Evolutionary conservation across 2,888 invertebrate species (phyloP), one percentile per base, ranked within the genome.

Genomic region (Rotaria sp.): DNA sequence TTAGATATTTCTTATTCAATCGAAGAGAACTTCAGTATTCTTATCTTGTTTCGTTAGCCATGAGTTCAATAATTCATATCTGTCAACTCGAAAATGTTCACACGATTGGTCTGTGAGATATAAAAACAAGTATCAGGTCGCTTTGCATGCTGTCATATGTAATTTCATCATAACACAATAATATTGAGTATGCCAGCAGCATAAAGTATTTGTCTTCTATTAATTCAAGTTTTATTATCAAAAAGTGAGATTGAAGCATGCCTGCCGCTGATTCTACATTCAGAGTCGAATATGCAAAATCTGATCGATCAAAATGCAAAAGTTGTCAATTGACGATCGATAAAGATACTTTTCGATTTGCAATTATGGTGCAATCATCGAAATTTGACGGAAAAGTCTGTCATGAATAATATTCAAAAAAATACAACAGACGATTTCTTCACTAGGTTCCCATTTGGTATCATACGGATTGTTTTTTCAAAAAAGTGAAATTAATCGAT

Each of bases 381-480:
- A 67, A 67, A 38, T 67, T 67, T 35, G 67, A 21, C 30, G 67
- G 67, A 35, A 67, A 35, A 67, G 67, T 67, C 35, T 67, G 67
- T 67, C 21, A 21, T 18, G 21, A 35, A 67, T 55, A 55, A 26
- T 8, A 26, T 55, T 55, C 8, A 21, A 35, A 67, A 35, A 35
- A 24, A 24, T 52, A 52, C 21, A 24, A 52, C 4, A 48, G 13
- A 7, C 2, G 38, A 67, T 18, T 11, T 75, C 85, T 21, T 85
- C 85, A 85, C 45, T 74, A 91, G 91, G 89, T 91, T 88, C 93
- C 96, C 0, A 94, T 94, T 89, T 97, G 97, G 97, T 95, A 94
- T 90, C 97, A 97, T 92, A 93, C 93, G 87, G 92, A 92, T 1
- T 97, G 97, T 90, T 96, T 97, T 91, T 97, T 96, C 90, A 92